Percentiles rank a stretch among this genome's conserved stretches.
These are phyloP conservation scores for Dreissena polymorpha DNA, from an alignment of 1,140 invertebrate species.

Conservation along the genomic window DNA sequence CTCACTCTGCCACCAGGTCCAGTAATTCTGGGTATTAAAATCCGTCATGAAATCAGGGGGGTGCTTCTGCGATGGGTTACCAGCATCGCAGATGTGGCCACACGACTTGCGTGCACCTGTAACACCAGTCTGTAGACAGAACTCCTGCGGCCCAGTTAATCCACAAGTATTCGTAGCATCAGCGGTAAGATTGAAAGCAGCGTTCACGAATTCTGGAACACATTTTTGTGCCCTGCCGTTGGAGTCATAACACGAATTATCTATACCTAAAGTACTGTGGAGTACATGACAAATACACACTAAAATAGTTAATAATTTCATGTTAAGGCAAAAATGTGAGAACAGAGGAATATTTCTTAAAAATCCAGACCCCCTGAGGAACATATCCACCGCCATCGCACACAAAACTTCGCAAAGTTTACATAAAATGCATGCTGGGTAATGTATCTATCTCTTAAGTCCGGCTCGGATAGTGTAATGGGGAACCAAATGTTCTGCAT, in stretches of 20 bases:
- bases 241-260: constrained; percentile 80
- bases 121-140: constrained; percentile 93
- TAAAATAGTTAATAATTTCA: constrained; percentile 43
- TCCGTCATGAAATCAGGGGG: constrained; percentile 93
- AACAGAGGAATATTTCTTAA: not conserved
- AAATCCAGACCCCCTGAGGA: not conserved
- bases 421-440: constrained; percentile 50
- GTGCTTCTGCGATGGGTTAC: constrained; percentile 83
- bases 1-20: constrained; percentile 99
- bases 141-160: constrained; percentile 78
- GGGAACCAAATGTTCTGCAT: not conserved
- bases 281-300: constrained; percentile 53
- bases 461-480: not conserved
- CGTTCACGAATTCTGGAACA: constrained; percentile 97
- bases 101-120: constrained; percentile 82
- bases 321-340: constrained; percentile 23
- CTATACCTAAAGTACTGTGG: constrained; percentile 53
- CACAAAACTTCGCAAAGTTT: constrained; percentile 46
- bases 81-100: constrained; percentile 81
- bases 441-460: constrained; percentile 20
- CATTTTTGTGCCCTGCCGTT: constrained; percentile 87
- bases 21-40: constrained; percentile 91
- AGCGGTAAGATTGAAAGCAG: constrained; percentile 89
- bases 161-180: constrained; percentile 98
- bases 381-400: constrained; percentile 36